Percentiles rank a stretch among this genome's conserved stretches.
Evolutionary conservation across 2,113 vertebrate species (phyloP).

Genomic region (Trichechus manatus): DNA sequence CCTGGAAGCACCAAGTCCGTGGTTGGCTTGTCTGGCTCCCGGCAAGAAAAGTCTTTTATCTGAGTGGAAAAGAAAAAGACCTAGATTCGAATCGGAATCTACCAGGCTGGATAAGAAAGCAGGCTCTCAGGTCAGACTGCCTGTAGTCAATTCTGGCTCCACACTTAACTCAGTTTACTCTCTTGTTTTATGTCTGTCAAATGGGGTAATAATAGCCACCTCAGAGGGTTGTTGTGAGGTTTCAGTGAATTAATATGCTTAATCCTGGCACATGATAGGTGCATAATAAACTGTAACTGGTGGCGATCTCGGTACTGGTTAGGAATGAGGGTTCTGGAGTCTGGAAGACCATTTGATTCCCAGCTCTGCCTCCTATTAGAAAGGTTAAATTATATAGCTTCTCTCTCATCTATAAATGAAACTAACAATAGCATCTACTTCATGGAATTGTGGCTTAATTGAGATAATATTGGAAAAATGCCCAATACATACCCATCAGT

Average conservation of each 20-base stretch:
- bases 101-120: neutral
- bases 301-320: neutral
- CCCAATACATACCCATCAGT: neutral
- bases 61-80: neutral
- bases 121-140: neutral
- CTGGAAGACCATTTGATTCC: slow-evolving; percentile 1
- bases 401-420: neutral
- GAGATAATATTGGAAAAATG: neutral
- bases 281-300: neutral
- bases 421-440: neutral
- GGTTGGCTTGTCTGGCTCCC: neutral
- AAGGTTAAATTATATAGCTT: neutral
- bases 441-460: neutral
- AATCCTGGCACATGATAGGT: neutral
- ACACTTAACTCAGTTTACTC: neutral
- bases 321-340: neutral
- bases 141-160: neutral
- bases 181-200: neutral
- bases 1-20: fast-evolving
- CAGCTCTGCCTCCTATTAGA: neutral
- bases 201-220: neutral
- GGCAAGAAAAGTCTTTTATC: neutral
- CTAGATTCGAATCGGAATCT: neutral
- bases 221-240: neutral
- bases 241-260: neutral